Evolutionary conservation across 2,797 vertebrate species (phyloP).

Genomic region (Semotilus atromaculatus): DNA sequence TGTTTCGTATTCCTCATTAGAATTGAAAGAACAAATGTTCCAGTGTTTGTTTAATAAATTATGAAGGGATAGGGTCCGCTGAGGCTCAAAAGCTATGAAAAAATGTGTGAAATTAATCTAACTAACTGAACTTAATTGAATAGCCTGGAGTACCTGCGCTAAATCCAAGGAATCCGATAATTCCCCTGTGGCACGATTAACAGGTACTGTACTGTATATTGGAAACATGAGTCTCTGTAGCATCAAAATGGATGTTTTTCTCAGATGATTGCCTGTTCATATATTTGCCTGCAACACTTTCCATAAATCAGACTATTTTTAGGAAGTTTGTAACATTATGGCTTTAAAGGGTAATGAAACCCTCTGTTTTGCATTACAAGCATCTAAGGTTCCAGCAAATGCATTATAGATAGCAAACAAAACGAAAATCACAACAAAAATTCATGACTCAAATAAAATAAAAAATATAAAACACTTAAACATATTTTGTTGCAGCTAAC

Average conservation of each 20-base stretch:
- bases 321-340: neutral
- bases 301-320: neutral
- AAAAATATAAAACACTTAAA: no score
- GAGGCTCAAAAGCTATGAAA: conserved; percentile 11
- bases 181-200: neutral
- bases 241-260: neutral
- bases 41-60: conserved; percentile 27
- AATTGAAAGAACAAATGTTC: conserved; percentile 32
- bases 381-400: neutral
- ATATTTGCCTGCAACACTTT: neutral
- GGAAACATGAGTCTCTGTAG: neutral
- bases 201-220: neutral
- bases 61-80: neutral
- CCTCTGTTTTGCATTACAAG: neutral
- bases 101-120: conserved; percentile 31
- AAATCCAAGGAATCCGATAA: neutral
- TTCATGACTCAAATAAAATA: no score
- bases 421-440: no score
- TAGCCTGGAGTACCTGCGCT: conserved; percentile 17
- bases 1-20: conserved; percentile 2
- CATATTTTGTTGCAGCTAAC: no score
- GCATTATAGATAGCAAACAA: neutral
- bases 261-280: neutral
- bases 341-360: no score
- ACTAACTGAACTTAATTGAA: conserved; percentile 37